Conservation (phyloP, 2,797 vertebrate genomes). For the Gorsachius magnificus region DNA sequence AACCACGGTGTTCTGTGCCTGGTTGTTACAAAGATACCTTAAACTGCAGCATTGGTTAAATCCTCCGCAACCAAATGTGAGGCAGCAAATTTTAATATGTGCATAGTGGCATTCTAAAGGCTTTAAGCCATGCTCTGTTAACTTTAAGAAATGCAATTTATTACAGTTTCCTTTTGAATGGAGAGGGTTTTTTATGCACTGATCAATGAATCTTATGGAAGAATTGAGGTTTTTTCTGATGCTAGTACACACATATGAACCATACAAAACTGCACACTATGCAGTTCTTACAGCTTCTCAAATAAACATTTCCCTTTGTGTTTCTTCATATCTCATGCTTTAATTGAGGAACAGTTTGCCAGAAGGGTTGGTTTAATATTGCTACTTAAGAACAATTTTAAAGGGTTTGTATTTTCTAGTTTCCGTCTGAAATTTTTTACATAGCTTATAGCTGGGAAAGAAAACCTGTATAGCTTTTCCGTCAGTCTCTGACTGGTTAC, state of each 20-base stretch:
- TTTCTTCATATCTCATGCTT: background rate
- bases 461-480: background rate
- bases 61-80: background rate
- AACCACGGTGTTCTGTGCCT: background rate
- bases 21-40: background rate
- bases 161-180: background rate
- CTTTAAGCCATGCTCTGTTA: background rate
- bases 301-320: background rate
- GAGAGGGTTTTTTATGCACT: background rate
- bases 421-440: background rate
- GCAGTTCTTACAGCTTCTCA: background rate
- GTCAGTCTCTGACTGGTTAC: background rate
- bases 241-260: background rate
- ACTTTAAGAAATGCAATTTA: background rate
- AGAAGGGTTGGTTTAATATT: background rate
- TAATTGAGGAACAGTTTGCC: background rate
- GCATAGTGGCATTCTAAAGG: background rate
- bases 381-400: background rate
- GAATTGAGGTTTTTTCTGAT: background rate
- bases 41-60: background rate
- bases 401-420: background rate
- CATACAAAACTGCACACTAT: background rate
- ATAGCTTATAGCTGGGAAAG: background rate
- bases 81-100: background rate
- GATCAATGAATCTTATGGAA: background rate